Base-by-base conservation (phyloP, 2,797 vertebrate species). In the Smutsia gigantea region DNA sequence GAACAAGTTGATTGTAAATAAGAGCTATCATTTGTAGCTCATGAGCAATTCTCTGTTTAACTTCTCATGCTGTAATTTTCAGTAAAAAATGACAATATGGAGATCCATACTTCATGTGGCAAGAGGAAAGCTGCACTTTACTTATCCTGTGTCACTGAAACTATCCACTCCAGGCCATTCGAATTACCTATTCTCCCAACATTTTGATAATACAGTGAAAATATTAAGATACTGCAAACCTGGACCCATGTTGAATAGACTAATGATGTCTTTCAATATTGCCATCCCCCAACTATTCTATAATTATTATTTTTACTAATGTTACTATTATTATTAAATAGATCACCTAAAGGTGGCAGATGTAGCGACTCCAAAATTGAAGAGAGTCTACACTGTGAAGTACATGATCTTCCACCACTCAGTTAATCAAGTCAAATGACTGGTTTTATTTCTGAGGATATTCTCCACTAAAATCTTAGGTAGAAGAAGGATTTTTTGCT, bases 1-100 rank as follows among this genome's bases (percentile, higher is more conserved):
- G 1, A 72, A 86, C 10, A 86, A 31, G 61, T 71, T 49, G 78
- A 94, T 31, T 37, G 0, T 95, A 95, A 94, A 93, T 94, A 89
- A 95, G 84, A 95, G 19, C 17, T 12, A 93, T 92, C 23, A 81
- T 86, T 84, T 93, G 42, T 34, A 90, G 51, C n/a, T 85, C 59
- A 63, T 7, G 68, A 85, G 31, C 17, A 75, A 74, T 86, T 92
- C 34, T 86, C 64, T 77, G 57, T 21, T 77, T 88, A 89, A 74
- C 63, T 94, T 96, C 94, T 92, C 53, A 68, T 53, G 18, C 8
- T 83, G 13, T 53, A 95, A 59, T 95, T 87, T 92, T 23, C 51
- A 92, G 25, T 72, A 55, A 94, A 95, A 46, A 93, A 93, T 94
- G 83, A 87, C 19, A 64, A 8, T 55, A 66, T 34, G 31, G 27